A percentile compares a stretch with the other conserved stretches of the same genome.
Evolutionary conservation across 2,797 vertebrate species (phyloP).

Genomic region (Epinephelus malabaricus): DNA sequence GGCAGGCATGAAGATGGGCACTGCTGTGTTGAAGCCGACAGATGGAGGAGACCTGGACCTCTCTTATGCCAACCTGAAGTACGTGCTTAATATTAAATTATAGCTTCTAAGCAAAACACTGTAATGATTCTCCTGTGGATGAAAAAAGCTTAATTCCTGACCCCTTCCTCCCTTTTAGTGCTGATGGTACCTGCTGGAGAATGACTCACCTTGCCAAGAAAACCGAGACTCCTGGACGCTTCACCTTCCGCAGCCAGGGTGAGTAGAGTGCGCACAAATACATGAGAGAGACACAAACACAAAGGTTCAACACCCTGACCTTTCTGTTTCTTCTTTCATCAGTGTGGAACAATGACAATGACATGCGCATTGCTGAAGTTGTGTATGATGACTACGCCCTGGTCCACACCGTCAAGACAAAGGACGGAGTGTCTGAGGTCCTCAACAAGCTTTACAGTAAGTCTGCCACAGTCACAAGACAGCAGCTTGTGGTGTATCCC

Average conservation of each 20-base stretch:
- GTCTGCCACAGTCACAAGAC: constrained; percentile 41
- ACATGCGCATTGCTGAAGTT: constrained; percentile 86
- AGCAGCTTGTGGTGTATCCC: background rate
- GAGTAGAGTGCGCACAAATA: constrained; percentile 57
- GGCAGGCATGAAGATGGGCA: constrained; percentile 87
- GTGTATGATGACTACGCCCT: constrained; percentile 86
- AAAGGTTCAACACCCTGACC: background rate
- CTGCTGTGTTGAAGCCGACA: constrained; percentile 60
- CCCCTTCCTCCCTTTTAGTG: constrained; percentile 68
- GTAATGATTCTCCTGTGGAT: background rate
- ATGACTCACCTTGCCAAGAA: constrained; percentile 85
- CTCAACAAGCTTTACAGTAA: constrained; percentile 90
- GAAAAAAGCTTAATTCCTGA: background rate
- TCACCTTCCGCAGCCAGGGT: constrained; percentile 88
- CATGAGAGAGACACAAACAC: background rate
- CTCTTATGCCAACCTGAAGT: constrained; percentile 85
- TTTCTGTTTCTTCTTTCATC: constrained; percentile 17
- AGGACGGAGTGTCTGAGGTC: constrained; percentile 71
- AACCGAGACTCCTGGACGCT: constrained; percentile 85
- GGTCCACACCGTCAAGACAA: constrained; percentile 85
- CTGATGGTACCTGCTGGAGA: constrained; percentile 86
- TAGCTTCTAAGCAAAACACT: background rate
- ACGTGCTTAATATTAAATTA: constrained; percentile 20
- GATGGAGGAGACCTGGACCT: constrained; percentile 86
- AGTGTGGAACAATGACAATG: constrained; percentile 88